Evolutionary conservation across 2,113 vertebrate species (phyloP).

Genomic region (Bothrops jararaca): DNA sequence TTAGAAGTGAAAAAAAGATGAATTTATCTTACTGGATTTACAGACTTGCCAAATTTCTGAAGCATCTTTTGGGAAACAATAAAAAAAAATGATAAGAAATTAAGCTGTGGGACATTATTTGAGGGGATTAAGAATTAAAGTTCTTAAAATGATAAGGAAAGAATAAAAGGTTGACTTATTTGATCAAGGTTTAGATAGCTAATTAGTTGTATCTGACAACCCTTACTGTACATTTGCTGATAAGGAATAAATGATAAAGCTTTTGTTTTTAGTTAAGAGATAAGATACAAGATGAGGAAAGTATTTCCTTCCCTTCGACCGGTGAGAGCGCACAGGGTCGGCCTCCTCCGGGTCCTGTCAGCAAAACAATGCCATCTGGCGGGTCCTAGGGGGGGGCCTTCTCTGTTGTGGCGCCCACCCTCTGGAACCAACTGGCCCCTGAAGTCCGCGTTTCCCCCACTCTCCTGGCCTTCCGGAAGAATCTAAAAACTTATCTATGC

Average conservation of each 20-base stretch:
- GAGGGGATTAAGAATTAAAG: neutral
- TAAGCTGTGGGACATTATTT: neutral
- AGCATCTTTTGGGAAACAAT: neutral
- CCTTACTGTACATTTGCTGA: neutral
- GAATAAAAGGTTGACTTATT: neutral
- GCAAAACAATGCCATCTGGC: too few species aligned
- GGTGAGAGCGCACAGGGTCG: too few species aligned
- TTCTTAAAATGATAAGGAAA: neutral
- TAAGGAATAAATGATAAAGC: neutral
- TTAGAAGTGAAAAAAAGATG: neutral
- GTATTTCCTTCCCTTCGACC: too few species aligned
- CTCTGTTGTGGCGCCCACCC: too few species aligned
- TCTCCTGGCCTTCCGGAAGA: too few species aligned
- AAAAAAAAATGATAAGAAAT: neutral
- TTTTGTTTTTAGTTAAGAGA: neutral
- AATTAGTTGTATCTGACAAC: neutral
- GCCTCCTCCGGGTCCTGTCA: too few species aligned
- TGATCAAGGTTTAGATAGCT: neutral
- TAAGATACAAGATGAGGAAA: too few species aligned
- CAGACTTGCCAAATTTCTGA: neutral
- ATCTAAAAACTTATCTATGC: too few species aligned
- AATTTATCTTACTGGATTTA: neutral
- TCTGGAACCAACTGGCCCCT: too few species aligned
- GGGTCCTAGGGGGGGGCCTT: too few species aligned
- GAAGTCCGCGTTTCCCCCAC: too few species aligned